These are phyloP conservation scores for Tortricodes alternella DNA, from an alignment of 2,888 invertebrate species.

Conservation along the genomic window DNA sequence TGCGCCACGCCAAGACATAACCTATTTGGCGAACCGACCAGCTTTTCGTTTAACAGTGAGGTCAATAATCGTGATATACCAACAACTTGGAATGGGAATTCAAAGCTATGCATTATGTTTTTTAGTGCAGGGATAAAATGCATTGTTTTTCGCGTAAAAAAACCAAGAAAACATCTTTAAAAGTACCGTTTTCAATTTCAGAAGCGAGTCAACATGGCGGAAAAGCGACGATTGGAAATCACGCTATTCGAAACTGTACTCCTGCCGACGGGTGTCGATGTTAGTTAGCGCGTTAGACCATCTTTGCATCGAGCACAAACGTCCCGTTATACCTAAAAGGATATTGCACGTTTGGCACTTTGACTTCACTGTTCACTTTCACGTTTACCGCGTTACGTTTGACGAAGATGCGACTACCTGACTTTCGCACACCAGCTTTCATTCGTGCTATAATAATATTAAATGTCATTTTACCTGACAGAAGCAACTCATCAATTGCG, in stretches of 20 bases:
- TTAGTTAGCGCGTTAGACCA: slow-evolving; percentile 41
- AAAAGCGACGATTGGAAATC: slow-evolving; percentile 64
- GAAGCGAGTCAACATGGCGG: slow-evolving; percentile 56
- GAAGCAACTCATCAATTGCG: slow-evolving; percentile 4
- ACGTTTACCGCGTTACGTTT: slow-evolving; percentile 14
- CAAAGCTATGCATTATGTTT: too few species aligned
- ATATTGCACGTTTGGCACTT: slow-evolving; percentile 2
- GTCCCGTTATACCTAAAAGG: slow-evolving; percentile 14
- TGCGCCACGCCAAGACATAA: slow-evolving; percentile 15
- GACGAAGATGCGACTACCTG: slow-evolving; percentile 20
- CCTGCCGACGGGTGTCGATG: slow-evolving; percentile 50
- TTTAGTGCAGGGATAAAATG: too few species aligned
- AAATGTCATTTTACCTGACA: slow-evolving; percentile 26
- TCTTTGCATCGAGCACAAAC: neutral
- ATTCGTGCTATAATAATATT: slow-evolving; percentile 25
- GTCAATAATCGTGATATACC: neutral
- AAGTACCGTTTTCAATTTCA: slow-evolving; percentile 45
- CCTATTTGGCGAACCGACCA: slow-evolving; percentile 11
- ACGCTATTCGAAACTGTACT: slow-evolving; percentile 67
- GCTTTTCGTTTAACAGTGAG: neutral
- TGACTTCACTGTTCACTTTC: slow-evolving; percentile 17
- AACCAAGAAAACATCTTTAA: too few species aligned
- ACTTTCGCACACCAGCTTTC: slow-evolving; percentile 25
- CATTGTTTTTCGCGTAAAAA: too few species aligned
- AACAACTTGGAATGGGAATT: slow-evolving; percentile 5